A percentile compares a stretch with the other conserved stretches of the same genome.
These are phyloP conservation scores for Ctenochaetus hawaiiensis DNA, from an alignment of 2,797 vertebrate species.

Conservation along the genomic window DNA sequence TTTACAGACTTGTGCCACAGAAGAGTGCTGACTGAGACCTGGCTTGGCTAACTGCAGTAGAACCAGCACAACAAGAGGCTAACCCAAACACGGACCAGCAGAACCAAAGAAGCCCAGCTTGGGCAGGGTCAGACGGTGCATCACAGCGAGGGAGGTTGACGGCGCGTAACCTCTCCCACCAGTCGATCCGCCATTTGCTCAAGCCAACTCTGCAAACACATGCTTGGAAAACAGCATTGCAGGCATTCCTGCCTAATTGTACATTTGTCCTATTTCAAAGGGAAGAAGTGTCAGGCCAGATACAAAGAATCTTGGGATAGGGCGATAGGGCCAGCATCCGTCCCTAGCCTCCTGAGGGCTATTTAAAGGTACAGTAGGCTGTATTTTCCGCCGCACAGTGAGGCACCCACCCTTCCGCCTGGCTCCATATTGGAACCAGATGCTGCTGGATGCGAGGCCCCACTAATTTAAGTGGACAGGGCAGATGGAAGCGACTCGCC, in stretches of 20 bases:
- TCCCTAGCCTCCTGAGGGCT: conserved; percentile 86
- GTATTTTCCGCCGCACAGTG: conserved; percentile 88
- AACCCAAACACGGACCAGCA: conserved; percentile 74
- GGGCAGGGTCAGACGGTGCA: conserved; percentile 69
- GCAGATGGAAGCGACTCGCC: conserved; percentile 87
- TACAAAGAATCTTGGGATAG: conserved; percentile 84
- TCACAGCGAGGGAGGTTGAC: conserved; percentile 65
- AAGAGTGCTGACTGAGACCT: conserved; percentile 74
- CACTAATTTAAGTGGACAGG: conserved; percentile 89
- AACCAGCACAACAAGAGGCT: conserved; percentile 81
- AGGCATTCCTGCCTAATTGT: conserved; percentile 88
- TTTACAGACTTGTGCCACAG: conserved; percentile 71
- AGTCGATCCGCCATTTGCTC: conserved; percentile 52
- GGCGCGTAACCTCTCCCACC: conserved; percentile 63
- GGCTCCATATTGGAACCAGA: conserved; percentile 90
- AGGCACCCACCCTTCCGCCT: conserved; percentile 90
- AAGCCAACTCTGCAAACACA: conserved; percentile 67
- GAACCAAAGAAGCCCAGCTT: conserved; percentile 66
- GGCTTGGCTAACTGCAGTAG: conserved; percentile 68
- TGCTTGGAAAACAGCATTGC: conserved; percentile 81
- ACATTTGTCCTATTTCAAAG: conserved; percentile 87
- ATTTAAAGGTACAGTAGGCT: conserved; percentile 91
- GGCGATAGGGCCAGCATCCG: conserved; percentile 85
- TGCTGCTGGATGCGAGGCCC: conserved; percentile 88
- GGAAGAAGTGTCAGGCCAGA: conserved; percentile 85